These are phyloP conservation scores for Accipiter virgatus DNA, from an alignment of 2,113 vertebrate genomes.

Conservation along the genomic window DNA sequence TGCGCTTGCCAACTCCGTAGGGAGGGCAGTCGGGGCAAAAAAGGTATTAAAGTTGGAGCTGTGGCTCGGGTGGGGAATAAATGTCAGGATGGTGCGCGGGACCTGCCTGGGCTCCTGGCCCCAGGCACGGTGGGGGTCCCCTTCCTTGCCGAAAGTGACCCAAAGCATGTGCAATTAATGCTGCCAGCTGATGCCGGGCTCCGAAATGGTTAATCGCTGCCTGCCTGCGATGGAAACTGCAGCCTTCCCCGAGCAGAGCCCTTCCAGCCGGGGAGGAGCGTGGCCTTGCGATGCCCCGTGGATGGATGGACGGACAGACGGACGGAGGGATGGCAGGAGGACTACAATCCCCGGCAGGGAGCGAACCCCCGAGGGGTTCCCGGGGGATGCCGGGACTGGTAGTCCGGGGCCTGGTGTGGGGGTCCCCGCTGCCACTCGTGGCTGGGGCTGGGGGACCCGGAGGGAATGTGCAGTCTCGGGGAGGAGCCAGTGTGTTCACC, in stretches of 20 bases:
- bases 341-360: neutral
- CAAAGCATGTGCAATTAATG: rapidly evolving
- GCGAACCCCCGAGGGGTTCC: neutral
- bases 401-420: conserved; percentile 27
- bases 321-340: rapidly evolving
- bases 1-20: neutral
- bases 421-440: conserved; percentile 28
- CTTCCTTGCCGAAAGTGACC: neutral
- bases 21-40: neutral
- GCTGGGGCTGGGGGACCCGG: conserved; percentile 53
- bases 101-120: neutral
- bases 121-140: rapidly evolving
- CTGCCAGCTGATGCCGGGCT: neutral
- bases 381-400: conserved; percentile 60
- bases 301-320: rapidly evolving
- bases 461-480: conserved; percentile 56
- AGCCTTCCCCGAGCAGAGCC: neutral
- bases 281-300: neutral
- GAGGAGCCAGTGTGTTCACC: conserved; percentile 57
- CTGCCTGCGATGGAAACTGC: neutral
- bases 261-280: neutral
- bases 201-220: neutral
- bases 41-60: neutral
- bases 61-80: neutral
- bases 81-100: rapidly evolving